Percentiles rank a stretch among this genome's conserved stretches.
These are phyloP conservation scores for Taenioides sp. DNA, from an alignment of 2,797 vertebrate genomes.

Conservation along the genomic window DNA sequence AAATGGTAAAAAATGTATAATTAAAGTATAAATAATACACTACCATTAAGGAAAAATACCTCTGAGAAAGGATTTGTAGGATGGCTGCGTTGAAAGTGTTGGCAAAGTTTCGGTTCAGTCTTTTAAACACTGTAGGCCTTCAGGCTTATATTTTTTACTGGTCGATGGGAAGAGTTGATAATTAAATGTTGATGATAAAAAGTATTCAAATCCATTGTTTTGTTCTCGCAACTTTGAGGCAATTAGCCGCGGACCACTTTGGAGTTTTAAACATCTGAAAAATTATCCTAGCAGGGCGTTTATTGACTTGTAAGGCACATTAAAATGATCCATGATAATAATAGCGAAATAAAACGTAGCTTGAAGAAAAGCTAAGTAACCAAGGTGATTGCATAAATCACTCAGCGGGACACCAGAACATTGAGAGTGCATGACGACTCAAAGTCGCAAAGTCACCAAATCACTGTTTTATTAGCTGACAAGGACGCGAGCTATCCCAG, in stretches of 20 bases:
- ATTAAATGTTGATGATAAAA: slow-evolving; percentile 28
- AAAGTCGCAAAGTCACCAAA: slow-evolving; percentile 39
- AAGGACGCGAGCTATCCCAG: slow-evolving; percentile 24
- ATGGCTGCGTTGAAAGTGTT: too few relatives aligned
- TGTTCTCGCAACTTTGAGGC: slow-evolving; percentile 26
- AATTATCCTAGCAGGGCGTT: slow-evolving; percentile 38
- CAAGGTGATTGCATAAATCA: slow-evolving; percentile 46
- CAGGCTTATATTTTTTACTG: neutral
- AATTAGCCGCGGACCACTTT: slow-evolving; percentile 33
- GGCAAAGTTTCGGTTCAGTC: neutral
- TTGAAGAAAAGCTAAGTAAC: slow-evolving; percentile 30
- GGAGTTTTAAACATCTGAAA: slow-evolving; percentile 38
- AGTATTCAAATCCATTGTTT: slow-evolving; percentile 27
- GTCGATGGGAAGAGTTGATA: slow-evolving; percentile 18
- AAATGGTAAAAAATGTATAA: too few relatives aligned
- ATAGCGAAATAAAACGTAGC: slow-evolving; percentile 17
- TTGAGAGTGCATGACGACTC: slow-evolving; percentile 21
- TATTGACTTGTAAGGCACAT: slow-evolving; percentile 45
- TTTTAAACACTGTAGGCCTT: neutral
- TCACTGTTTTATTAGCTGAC: slow-evolving; percentile 22
- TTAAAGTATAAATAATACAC: too few relatives aligned
- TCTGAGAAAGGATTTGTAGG: neutral
- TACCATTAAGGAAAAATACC: neutral
- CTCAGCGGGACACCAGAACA: slow-evolving; percentile 31
- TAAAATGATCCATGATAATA: slow-evolving; percentile 52